Base-by-base conservation (phyloP, 2,797 vertebrate species). In the Helarctos malayanus region DNA sequence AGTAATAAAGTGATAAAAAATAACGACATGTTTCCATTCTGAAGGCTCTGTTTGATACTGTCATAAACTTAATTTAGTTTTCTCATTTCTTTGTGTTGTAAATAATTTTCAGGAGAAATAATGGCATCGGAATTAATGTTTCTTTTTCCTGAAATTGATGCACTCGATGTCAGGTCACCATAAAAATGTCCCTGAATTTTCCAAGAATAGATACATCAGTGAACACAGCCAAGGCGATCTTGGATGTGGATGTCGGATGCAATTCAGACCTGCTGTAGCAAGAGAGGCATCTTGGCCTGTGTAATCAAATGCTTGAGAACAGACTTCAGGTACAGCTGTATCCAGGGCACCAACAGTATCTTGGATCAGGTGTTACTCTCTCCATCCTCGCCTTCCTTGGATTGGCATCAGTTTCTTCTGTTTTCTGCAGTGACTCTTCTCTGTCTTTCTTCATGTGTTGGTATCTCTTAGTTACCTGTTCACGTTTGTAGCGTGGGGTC, bases 401-500 rank as follows among this genome's bases (percentile, higher is more conserved):
- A 23, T 27, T 76, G n/a, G 71, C 15, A 14, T 76, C 41, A 63
- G 63, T 49, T 80, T 57, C n/a, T 35, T 57, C n/a, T 38, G 78
- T 80, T 38, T 57, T 69, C 35, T 69, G 68, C 35, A 69, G 35
- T 38, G 19, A 69, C 68, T 23, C n/a, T 2, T 61, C 45, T 27
- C 56, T 76, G 61, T 12, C 47, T 78, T 61, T 12, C 21, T 75
- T 25, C 35, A 19, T 13, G 29, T 12, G 13, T 61, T 8, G 13
- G 14, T 27, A 8, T 61, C 41, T 76, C 69, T 27, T 27, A n/a
- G 5, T 49, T 27, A 38, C 54, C 14, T 59, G 29, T n/a, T n/a
- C 19, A 47, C n/a, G 12, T 57, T 75, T 5, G 38, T 15, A 32
- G 29, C 15, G 13, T 32, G 7, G 4, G 0, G 0, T 18, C 32